A percentile compares a stretch with the other conserved stretches of the same genome.
These are phyloP conservation scores for Xyrauchen texanus DNA, from an alignment of 2,113 vertebrate genomes.

Conservation along the genomic window DNA sequence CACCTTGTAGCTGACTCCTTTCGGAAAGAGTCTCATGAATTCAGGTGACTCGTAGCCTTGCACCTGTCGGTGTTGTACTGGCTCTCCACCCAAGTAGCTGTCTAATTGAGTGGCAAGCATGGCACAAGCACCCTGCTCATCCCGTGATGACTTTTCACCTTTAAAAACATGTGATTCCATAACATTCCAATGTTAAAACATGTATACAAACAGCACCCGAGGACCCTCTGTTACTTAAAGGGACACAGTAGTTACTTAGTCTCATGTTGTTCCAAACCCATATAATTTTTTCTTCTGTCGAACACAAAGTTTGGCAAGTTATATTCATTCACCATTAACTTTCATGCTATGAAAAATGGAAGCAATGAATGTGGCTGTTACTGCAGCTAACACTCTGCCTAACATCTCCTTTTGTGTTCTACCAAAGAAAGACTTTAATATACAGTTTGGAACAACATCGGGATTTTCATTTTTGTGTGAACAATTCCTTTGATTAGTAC, in stretches of 20 bases:
- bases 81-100: constrained; percentile 80
- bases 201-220: not conserved
- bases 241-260: not conserved
- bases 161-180: not conserved
- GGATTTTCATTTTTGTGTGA: too few species aligned
- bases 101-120: constrained; percentile 89
- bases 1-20: constrained; percentile 89
- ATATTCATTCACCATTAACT: too few species aligned
- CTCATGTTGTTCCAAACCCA: too few species aligned
- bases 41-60: constrained; percentile 83
- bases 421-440: too few species aligned
- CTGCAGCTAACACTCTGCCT: too few species aligned
- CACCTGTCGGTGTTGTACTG: constrained; percentile 84
- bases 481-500: too few species aligned
- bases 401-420: too few species aligned
- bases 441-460: too few species aligned
- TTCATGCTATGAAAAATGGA: too few species aligned
- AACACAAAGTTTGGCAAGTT: too few species aligned
- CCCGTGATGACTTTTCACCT: constrained; percentile 85
- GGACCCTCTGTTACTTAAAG: not conserved
- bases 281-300: too few species aligned
- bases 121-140: constrained; percentile 85
- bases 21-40: constrained; percentile 88
- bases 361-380: too few species aligned
- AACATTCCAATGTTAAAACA: not conserved